These are phyloP conservation scores for Myotis brandtii DNA, from an alignment of 2,113 vertebrate species.

Conservation along the genomic window DNA sequence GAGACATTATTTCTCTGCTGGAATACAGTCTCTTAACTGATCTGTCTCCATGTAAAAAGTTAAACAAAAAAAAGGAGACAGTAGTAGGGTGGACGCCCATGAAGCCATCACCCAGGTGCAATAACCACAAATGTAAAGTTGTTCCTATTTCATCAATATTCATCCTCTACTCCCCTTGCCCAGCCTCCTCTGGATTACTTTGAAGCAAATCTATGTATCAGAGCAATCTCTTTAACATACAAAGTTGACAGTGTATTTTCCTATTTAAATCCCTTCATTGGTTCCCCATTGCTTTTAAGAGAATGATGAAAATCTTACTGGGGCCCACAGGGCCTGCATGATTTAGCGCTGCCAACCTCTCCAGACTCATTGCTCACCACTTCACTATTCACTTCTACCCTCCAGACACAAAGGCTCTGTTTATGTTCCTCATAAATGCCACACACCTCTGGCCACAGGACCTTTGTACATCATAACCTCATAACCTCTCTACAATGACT, in stretches of 20 bases:
- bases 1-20: background rate
- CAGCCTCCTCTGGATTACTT: background rate
- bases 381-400: background rate
- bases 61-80: background rate
- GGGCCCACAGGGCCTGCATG: background rate
- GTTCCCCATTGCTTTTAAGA: background rate
- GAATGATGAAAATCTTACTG: background rate
- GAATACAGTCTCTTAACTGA: background rate
- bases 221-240: background rate
- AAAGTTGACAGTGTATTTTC: background rate
- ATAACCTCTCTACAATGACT: background rate
- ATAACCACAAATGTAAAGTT: background rate
- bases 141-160: background rate
- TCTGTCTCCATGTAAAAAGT: background rate
- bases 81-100: no score
- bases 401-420: background rate
- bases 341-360: background rate
- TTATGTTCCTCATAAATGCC: background rate
- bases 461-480: background rate
- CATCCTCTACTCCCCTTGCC: background rate
- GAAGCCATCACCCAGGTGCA: background rate
- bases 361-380: background rate
- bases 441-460: background rate
- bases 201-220: background rate
- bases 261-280: background rate